A percentile compares a stretch with the other conserved stretches of the same genome.
phyloP scores from a whole-genome alignment of 2,113 vertebrate species.

The Stegostoma tigrinum region DNA sequence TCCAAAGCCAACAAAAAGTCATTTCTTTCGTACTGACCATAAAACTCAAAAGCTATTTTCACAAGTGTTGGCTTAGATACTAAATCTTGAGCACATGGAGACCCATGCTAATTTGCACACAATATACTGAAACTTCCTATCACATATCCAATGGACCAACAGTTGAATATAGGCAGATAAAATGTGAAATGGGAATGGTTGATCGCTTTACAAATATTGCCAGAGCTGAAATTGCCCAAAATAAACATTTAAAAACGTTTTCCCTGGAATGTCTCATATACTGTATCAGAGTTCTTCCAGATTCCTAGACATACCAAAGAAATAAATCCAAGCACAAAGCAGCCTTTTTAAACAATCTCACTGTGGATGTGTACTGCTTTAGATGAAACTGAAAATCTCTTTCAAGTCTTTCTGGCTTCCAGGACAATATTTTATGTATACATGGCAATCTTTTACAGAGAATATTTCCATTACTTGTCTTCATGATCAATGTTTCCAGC shows the following conservation, averaged over 20 bases:
- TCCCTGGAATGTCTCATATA: neutral
- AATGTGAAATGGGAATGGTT: neutral
- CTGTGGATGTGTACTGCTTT: neutral
- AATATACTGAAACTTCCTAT: neutral
- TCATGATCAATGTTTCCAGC: neutral
- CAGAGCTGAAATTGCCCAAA: neutral
- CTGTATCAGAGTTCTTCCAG: neutral
- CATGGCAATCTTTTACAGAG: neutral
- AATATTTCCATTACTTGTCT: neutral
- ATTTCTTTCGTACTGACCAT: neutral
- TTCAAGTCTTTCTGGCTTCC: neutral
- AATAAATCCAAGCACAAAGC: neutral
- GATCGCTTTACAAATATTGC: neutral
- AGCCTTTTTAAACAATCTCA: neutral
- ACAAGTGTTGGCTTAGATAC: neutral
- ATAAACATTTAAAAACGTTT: neutral
- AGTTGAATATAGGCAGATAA: neutral
- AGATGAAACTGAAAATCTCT: neutral
- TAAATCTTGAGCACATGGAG: neutral
- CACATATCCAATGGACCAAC: neutral
- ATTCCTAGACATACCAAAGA: neutral
- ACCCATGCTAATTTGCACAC: neutral
- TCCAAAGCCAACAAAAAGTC: neutral
- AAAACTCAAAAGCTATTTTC: neutral
- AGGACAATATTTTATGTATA: neutral